A percentile compares a stretch with the other conserved stretches of the same genome.
phyloP scores from a whole-genome alignment of 2,797 vertebrate genomes.

The Coracias cyanogaster region DNA sequence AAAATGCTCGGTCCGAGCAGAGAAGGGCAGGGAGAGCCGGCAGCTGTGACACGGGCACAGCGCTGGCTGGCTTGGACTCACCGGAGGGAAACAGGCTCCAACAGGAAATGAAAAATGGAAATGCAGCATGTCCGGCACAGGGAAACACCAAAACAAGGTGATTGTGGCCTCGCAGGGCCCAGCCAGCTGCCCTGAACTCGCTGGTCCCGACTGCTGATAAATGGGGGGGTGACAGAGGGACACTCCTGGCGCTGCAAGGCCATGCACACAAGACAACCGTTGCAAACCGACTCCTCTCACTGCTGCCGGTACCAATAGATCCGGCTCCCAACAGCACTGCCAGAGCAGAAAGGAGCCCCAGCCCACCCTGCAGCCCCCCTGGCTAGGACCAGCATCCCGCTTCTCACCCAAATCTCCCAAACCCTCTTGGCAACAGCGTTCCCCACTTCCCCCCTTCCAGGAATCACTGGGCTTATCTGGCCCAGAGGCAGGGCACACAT shows the following conservation, averaged over 20 bases:
- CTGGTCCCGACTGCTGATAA: neutral
- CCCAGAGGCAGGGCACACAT: neutral
- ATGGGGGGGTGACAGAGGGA: neutral
- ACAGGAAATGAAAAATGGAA: constrained; percentile 79
- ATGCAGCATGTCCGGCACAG: constrained; percentile 33
- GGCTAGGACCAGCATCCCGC: neutral
- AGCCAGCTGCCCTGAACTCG: neutral
- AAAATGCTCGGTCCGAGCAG: neutral
- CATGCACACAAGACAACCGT: rapidly evolving
- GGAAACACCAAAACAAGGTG: neutral
- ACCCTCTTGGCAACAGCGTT: neutral
- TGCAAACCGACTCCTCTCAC: neutral
- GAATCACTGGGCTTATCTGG: neutral
- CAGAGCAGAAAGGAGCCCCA: neutral
- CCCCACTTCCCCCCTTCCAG: neutral
- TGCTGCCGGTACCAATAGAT: rapidly evolving
- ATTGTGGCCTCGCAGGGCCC: neutral
- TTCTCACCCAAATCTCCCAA: neutral
- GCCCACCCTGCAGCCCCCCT: neutral
- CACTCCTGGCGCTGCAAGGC: neutral
- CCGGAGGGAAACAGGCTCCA: constrained; percentile 59
- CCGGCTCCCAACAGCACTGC: rapidly evolving
- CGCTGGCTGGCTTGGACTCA: neutral
- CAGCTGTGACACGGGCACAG: neutral
- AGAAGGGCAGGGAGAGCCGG: neutral